Conservation (phyloP, 92 coral and sea anemone genomes). For the Porites evermanni region DNA sequence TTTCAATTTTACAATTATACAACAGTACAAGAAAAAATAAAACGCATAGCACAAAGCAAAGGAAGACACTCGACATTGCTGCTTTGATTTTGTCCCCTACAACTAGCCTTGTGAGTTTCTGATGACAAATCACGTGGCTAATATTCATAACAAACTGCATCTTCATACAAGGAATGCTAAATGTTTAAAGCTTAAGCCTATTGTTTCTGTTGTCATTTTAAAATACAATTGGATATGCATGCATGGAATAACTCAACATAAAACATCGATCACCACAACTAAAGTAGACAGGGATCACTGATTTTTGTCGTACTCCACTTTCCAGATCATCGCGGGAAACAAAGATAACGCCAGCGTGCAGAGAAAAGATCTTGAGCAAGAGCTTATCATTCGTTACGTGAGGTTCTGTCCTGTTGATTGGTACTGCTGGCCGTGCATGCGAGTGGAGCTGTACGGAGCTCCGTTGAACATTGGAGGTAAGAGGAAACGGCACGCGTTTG, state of each 20-base stretch:
- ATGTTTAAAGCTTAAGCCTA: not conserved
- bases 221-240: not conserved
- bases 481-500: not conserved
- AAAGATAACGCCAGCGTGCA: slow-evolving; percentile 63
- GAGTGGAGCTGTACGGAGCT: slow-evolving; percentile 83
- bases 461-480: slow-evolving; percentile 49
- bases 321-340: slow-evolving; percentile 80
- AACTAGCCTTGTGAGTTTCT: too few relatives aligned
- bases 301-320: not conserved
- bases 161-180: not conserved
- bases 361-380: slow-evolving; percentile 63
- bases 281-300: not conserved
- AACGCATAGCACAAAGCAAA: too few relatives aligned
- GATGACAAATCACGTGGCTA: slow-evolving; percentile 12
- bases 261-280: not conserved
- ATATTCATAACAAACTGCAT: slow-evolving; percentile 3
- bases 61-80: too few relatives aligned
- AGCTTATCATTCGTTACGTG: slow-evolving; percentile 67
- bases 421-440: slow-evolving; percentile 90
- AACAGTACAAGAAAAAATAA: too few relatives aligned
- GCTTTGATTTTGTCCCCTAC: not conserved
- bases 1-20: too few relatives aligned
- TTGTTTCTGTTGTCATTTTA: slow-evolving; percentile 7
- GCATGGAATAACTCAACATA: not conserved
- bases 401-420: slow-evolving; percentile 85